Base-by-base conservation (phyloP, 2,888 invertebrate genomes). In the Eilema griseolum region DNA sequence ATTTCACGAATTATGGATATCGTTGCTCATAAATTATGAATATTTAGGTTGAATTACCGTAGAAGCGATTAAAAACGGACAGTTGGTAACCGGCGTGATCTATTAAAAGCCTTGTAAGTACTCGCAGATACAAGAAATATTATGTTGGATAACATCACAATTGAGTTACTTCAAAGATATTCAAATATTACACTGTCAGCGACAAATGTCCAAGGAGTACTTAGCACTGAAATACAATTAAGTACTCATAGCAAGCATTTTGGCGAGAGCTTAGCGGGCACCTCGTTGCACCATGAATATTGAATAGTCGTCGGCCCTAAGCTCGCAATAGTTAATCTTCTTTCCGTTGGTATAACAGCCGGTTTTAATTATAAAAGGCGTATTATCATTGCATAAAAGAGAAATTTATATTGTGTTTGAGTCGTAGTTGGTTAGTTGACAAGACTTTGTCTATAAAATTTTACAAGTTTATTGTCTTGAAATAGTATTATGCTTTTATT, bases 251-350 rank as follows among this genome's bases (percentile, higher is more conserved):
- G 84, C 83, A 77, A 63, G 69, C 74, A 79, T 78, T 79, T 75
- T 68, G 80, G 80, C 68, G 67, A 73, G 75, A 80, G 87, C 84
- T 87, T 85, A 86, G 83, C 83, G 83, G 81, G 83, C 85, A 81
- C 81, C 82, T 81, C 85, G 87, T 83, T 83, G 82, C 83, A 79
- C 72, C 81, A 81, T 81, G 81, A 81, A 82, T 81, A 81, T 81
- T 82, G 82, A 82, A 78, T 73, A 82, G 75, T 83, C 84, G 76
- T 80, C 79, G 77, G 83, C 79, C 78, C 85, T 82, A 82, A 83
- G 82, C 84, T 82, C 84, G 83, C 82, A 81, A 82, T 78, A 80
- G 88, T 89, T 89, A 88, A 89, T 87, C 87, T 86, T 86, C 87
- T 85, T 87, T 88, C 84, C 83, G 83, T 75, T 72, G 80, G 79